These are phyloP conservation scores for Petrolisthes manimaculis DNA, from an alignment of 2,888 invertebrate species.

Conservation along the genomic window DNA sequence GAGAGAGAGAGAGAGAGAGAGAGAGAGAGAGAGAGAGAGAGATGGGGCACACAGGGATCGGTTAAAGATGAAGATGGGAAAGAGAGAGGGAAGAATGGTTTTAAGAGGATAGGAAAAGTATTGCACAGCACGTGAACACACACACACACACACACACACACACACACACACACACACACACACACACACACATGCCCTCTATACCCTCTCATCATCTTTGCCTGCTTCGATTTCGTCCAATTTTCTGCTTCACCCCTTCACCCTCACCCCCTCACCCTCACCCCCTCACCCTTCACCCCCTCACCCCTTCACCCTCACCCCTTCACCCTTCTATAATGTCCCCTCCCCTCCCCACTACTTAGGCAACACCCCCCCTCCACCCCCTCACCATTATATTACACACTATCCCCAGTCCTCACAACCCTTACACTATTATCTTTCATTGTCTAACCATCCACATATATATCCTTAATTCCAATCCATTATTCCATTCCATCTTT, in stretches of 20 bases:
- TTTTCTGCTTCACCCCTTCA: neutral
- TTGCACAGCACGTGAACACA: neutral
- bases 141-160: neutral
- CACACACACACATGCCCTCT: neutral
- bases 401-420: neutral
- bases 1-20: neutral
- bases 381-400: constrained; percentile 6
- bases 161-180: neutral
- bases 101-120: neutral
- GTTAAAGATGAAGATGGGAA: neutral
- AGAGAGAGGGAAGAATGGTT: neutral
- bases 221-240: neutral
- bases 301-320: neutral
- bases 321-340: neutral
- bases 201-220: neutral
- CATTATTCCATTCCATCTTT: no score
- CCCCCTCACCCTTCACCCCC: neutral
- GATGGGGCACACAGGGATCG: neutral
- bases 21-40: neutral
- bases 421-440: no score
- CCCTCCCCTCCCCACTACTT: neutral
- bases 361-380: constrained; percentile 1
- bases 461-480: no score
- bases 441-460: no score
- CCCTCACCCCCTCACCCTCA: neutral